Percentiles rank a stretch among this genome's conserved stretches.
These are phyloP conservation scores for Metopolophium dirhodum DNA, from an alignment of 1,140 invertebrate genomes.

Conservation along the genomic window DNA sequence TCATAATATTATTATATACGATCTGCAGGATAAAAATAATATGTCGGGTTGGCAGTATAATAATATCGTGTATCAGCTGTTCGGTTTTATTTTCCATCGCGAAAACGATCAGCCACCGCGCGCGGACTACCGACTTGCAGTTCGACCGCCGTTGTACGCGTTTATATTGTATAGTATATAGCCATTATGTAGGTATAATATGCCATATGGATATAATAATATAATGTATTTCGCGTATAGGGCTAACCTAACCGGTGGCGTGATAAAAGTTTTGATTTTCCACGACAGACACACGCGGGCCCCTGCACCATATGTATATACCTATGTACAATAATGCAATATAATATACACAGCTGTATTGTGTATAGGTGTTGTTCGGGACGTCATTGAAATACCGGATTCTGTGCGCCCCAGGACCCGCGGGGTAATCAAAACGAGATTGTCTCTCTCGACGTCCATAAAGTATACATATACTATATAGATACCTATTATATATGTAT, in stretches of 20 bases:
- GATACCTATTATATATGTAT: neutral
- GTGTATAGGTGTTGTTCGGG: neutral
- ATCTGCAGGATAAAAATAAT: neutral
- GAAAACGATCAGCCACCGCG: neutral
- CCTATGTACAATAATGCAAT: neutral
- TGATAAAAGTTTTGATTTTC: slow-evolving; percentile 12
- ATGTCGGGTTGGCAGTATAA: no score
- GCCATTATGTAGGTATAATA: neutral
- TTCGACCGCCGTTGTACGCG: no score
- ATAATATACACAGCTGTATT: no score
- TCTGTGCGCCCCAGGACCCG: slow-evolving; percentile 2
- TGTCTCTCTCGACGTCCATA: slow-evolving; percentile 17
- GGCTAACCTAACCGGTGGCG: no score
- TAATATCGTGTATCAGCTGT: neutral
- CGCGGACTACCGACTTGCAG: neutral
- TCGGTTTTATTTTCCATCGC: neutral
- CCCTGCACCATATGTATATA: neutral
- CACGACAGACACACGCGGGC: neutral
- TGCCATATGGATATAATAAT: no score
- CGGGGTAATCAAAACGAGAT: slow-evolving; percentile 8
- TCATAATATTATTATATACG: neutral
- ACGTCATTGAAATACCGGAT: slow-evolving; percentile 23
- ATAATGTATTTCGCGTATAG: no score
- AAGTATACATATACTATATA: neutral
- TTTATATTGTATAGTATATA: no score